A percentile compares a stretch with the other conserved stretches of the same genome.
phyloP scores from a whole-genome alignment of 2,797 vertebrate species.

The Threskiornis aethiopicus region DNA sequence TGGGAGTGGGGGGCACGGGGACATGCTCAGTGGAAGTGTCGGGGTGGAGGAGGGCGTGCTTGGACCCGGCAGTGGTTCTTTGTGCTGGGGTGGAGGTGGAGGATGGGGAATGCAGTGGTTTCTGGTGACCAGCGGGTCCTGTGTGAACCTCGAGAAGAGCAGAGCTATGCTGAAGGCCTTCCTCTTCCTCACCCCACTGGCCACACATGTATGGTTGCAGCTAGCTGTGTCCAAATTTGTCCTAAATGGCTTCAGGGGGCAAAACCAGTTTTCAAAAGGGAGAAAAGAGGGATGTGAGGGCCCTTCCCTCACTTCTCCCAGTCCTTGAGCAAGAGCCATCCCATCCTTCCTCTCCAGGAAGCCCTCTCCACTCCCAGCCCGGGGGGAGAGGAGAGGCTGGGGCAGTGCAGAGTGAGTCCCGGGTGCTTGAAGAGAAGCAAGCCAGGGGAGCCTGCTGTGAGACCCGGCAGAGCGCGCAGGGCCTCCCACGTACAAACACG shows the following conservation, averaged over 20 bases:
- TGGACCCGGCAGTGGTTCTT: constrained; percentile 66
- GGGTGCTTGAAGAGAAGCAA: background rate
- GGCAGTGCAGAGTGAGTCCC: background rate
- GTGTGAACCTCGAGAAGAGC: background rate
- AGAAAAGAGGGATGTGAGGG: constrained; percentile 3
- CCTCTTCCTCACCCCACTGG: background rate
- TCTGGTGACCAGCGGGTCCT: background rate
- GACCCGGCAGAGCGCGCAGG: background rate
- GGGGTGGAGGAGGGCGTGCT: background rate
- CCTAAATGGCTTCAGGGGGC: background rate
- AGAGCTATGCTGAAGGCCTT: constrained; percentile 5
- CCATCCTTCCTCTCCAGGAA: background rate
- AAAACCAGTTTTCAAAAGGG: constrained; percentile 1
- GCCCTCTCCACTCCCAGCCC: background rate
- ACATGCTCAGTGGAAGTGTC: constrained; percentile 38
- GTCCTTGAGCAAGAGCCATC: background rate
- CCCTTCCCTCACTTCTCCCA: background rate
- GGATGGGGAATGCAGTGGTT: background rate
- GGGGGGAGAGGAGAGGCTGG: background rate
- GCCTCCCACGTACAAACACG: background rate
- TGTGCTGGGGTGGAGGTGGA: constrained; percentile 30
- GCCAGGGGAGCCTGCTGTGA: background rate
- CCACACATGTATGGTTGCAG: background rate
- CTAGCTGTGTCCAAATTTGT: constrained; percentile 2
- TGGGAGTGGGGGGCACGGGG: constrained; percentile 38